phyloP scores from a whole-genome alignment of 2,797 vertebrate species.

The Premnoplex brunnescens region DNA sequence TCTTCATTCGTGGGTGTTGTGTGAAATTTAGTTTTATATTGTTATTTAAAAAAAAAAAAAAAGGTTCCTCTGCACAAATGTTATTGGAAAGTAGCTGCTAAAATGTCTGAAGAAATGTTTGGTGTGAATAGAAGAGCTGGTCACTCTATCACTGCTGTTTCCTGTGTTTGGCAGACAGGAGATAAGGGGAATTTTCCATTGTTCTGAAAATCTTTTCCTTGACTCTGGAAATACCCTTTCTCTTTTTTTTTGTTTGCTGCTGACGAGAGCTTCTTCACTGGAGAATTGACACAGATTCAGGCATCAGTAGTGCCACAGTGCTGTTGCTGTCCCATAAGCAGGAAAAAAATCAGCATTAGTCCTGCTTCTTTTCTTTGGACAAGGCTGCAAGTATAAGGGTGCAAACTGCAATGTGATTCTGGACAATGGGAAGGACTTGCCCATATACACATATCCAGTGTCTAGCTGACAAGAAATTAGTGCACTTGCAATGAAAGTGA shows the following conservation, averaged over 20 bases:
- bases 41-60: neutral
- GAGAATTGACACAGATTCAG: neutral
- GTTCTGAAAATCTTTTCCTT: neutral
- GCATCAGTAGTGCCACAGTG: neutral
- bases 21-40: neutral
- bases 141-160: neutral
- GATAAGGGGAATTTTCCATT: slow-evolving; percentile 7
- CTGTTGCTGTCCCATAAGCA: neutral
- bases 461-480: neutral
- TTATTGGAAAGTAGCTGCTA: neutral
- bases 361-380: neutral
- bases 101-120: neutral
- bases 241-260: neutral
- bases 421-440: neutral
- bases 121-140: neutral
- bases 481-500: neutral
- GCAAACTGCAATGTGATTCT: neutral
- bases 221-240: slow-evolving; percentile 33
- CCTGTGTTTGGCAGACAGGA: neutral
- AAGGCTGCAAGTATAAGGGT: neutral
- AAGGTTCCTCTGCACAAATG: neutral
- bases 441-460: fast-evolving
- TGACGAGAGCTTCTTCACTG: neutral
- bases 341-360: neutral
- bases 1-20: neutral